Evolutionary conservation across 2,113 vertebrate species (phyloP).

Genomic region (Synchiropus splendidus): DNA sequence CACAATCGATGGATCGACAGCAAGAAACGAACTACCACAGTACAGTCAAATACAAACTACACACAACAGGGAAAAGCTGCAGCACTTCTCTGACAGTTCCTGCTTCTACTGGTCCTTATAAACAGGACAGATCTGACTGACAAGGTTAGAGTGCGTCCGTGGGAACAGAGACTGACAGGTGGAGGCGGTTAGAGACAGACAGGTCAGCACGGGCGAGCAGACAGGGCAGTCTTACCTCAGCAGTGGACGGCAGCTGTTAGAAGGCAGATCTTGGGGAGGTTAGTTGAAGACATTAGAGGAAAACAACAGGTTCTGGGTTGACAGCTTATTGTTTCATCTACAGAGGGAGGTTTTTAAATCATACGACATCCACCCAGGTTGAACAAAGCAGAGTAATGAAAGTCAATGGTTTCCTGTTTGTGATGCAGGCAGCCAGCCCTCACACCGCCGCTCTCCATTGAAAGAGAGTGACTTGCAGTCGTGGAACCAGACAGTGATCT

Average conservation of each 20-base stretch:
- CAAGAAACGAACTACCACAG: constrained; percentile 24
- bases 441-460: too few relatives aligned
- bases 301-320: constrained; percentile 12
- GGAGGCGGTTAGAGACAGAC: constrained; percentile 20
- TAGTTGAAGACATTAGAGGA: constrained; percentile 46
- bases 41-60: constrained; percentile 25
- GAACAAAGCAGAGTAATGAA: too few relatives aligned
- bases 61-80: constrained; percentile 35
- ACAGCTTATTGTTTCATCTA: background rate
- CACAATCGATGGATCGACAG: constrained; percentile 10
- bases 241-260: constrained; percentile 46
- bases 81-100: background rate
- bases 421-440: too few relatives aligned
- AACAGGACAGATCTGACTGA: too few relatives aligned
- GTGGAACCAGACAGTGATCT: too few relatives aligned
- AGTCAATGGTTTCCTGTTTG: too few relatives aligned
- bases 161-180: constrained; percentile 59
- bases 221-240: constrained; percentile 58
- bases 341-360: too few relatives aligned
- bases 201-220: constrained; percentile 36
- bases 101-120: background rate
- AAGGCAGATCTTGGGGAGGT: constrained; percentile 46
- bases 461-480: too few relatives aligned
- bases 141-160: constrained; percentile 10
- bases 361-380: too few relatives aligned